Evolutionary conservation across 1,140 invertebrate genomes (phyloP).

Genomic region (Cherax destructor): DNA sequence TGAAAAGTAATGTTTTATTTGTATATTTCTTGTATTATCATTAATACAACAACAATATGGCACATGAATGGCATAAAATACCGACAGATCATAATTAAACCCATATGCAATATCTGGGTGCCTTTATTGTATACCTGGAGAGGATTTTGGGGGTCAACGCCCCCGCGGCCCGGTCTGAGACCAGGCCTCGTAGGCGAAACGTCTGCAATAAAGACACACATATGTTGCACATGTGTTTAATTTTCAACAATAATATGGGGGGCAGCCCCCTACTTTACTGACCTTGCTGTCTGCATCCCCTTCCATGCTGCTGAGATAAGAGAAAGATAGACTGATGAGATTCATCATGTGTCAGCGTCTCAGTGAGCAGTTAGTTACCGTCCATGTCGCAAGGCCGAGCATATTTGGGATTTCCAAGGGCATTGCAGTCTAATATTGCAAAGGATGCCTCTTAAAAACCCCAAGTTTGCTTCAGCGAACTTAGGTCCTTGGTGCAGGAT

Average conservation of each 20-base stretch:
- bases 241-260: neutral
- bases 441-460: conserved; percentile 71
- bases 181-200: neutral
- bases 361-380: neutral
- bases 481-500: conserved; percentile 25
- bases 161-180: neutral
- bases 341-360: neutral
- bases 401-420: conserved; percentile 72
- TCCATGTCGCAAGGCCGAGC: conserved; percentile 61
- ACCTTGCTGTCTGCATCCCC: neutral
- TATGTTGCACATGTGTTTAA: neutral
- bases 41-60: too few relatives aligned
- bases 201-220: neutral
- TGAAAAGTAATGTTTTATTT: too few relatives aligned
- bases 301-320: neutral
- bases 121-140: too few relatives aligned
- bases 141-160: neutral
- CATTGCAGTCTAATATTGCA: conserved; percentile 70
- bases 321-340: neutral
- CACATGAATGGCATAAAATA: too few relatives aligned
- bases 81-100: too few relatives aligned
- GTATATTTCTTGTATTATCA: too few relatives aligned
- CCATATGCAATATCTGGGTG: neutral
- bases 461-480: conserved; percentile 70
- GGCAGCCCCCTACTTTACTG: neutral